These are phyloP conservation scores for Tenthredo scrophulariae DNA, from an alignment of 2,888 invertebrate genomes.

Conservation along the genomic window DNA sequence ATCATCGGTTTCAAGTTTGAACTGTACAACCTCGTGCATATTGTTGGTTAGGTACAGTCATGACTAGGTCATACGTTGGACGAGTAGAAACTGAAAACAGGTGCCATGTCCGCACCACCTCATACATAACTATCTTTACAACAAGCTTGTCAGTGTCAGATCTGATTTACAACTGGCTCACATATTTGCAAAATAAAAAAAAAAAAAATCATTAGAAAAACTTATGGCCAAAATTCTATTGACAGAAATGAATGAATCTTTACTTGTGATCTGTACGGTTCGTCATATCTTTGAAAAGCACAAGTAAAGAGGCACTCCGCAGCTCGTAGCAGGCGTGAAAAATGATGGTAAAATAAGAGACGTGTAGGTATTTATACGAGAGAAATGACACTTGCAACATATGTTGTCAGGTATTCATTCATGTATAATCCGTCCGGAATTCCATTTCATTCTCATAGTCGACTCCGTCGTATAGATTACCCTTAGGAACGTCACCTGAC, in stretches of 20 bases:
- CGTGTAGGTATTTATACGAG: background rate
- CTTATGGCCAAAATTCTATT: background rate
- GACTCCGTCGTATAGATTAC: slow-evolving; percentile 33
- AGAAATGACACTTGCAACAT: slow-evolving; percentile 4
- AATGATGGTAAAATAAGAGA: background rate
- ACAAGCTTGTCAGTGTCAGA: background rate
- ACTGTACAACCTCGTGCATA: slow-evolving; percentile 5
- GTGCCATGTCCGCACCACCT: slow-evolving; percentile 9
- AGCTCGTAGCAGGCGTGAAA: background rate
- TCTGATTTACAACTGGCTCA: background rate
- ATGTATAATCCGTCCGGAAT: slow-evolving; percentile 26
- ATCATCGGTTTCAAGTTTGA: slow-evolving; percentile 37
- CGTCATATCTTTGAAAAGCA: slow-evolving; percentile 23
- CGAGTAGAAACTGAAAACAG: slow-evolving; percentile 46
- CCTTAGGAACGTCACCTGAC: slow-evolving; percentile 29
- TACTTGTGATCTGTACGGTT: background rate
- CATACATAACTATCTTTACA: background rate
- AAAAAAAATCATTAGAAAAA: background rate
- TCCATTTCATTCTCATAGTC: slow-evolving; percentile 32
- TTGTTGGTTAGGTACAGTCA: background rate
- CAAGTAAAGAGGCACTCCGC: background rate
- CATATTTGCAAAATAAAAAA: background rate
- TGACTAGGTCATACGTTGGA: slow-evolving; percentile 32
- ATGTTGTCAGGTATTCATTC: slow-evolving; percentile 31
- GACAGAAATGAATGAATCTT: background rate